Percentiles rank a stretch among this genome's conserved stretches.
phyloP scores from a whole-genome alignment of 1,140 invertebrate species.

The Pogonognathellus flavescens region DNA sequence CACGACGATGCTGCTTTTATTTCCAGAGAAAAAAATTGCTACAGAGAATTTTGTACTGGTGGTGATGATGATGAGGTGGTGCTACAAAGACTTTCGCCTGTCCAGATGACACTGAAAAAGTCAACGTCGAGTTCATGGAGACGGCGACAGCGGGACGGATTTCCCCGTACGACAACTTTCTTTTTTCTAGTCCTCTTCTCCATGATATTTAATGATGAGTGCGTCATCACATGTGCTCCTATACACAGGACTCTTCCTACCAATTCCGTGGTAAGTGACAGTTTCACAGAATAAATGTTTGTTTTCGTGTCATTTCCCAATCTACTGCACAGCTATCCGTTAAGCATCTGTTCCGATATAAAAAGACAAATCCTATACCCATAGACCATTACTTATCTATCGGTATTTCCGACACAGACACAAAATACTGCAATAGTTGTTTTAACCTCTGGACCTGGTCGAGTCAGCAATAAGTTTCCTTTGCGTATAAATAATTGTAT shows the following conservation, averaged over 20 bases:
- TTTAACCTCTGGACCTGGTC: too few relatives aligned
- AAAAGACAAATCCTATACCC: not conserved
- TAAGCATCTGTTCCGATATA: not conserved
- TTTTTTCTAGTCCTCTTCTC: constrained; percentile 51
- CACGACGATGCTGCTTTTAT: not conserved
- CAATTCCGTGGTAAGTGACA: constrained; percentile 47
- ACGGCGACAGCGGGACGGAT: constrained; percentile 15
- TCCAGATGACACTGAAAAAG: constrained; percentile 46
- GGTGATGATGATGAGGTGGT: constrained; percentile 39
- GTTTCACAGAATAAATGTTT: not conserved
- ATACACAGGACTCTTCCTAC: not conserved
- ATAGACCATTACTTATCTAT: too few relatives aligned
- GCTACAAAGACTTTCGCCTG: constrained; percentile 36
- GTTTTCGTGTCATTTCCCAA: not conserved
- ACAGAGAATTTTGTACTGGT: constrained; percentile 2
- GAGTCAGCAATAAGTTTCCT: too few relatives aligned
- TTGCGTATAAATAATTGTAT: too few relatives aligned
- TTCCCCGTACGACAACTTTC: constrained; percentile 30
- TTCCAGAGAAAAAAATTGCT: constrained; percentile 11
- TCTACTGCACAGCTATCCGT: not conserved
- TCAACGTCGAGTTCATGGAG: constrained; percentile 20
- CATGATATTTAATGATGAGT: constrained; percentile 1
- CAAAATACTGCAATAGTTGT: too few relatives aligned
- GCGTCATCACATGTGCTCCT: constrained; percentile 48
- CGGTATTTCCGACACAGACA: too few relatives aligned